Conservation (phyloP, 2,888 invertebrate species). For the Cyclophora punctaria region DNA sequence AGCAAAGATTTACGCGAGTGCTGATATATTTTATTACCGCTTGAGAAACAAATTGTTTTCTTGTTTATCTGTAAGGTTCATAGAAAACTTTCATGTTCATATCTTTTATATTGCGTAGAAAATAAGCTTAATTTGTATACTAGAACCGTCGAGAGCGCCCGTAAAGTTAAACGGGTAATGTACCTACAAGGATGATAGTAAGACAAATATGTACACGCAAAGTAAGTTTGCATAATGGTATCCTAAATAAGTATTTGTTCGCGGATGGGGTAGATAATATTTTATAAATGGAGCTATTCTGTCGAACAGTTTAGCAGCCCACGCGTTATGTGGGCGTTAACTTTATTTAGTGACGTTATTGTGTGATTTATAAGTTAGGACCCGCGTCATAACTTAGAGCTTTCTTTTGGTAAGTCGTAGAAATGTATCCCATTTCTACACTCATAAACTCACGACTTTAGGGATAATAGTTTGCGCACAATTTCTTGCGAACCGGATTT, state of each 20-base stretch:
- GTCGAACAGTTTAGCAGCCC: too few relatives aligned
- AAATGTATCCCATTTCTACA: too few relatives aligned
- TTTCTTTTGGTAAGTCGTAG: too few relatives aligned
- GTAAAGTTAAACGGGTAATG: constrained; percentile 9
- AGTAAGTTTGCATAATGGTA: constrained; percentile 4
- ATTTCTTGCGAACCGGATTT: too few relatives aligned
- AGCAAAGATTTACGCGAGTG: constrained; percentile 1
- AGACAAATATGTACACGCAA: constrained; percentile 8
- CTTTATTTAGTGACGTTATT: too few relatives aligned
- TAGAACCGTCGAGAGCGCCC: constrained; percentile 15
- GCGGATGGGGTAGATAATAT: too few relatives aligned
- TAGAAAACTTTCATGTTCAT: constrained; percentile 4
- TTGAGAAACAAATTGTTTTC: constrained; percentile 17
- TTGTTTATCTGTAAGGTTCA: constrained; percentile 17
- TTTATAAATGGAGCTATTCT: too few relatives aligned
- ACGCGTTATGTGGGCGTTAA: too few relatives aligned
- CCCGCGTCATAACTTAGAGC: too few relatives aligned
- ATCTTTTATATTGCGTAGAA: constrained; percentile 16
- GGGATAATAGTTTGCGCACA: too few relatives aligned
- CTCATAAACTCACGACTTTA: too few relatives aligned
- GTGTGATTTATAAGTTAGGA: too few relatives aligned
- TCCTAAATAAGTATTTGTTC: constrained; percentile 5
- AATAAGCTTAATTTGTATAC: constrained; percentile 24
- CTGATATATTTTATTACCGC: constrained; percentile 9
- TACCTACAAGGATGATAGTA: constrained; percentile 5